A percentile compares a stretch with the other conserved stretches of the same genome.
Evolutionary conservation across 1,140 invertebrate genomes (phyloP).

Genomic region (Steinernema khuongi): DNA sequence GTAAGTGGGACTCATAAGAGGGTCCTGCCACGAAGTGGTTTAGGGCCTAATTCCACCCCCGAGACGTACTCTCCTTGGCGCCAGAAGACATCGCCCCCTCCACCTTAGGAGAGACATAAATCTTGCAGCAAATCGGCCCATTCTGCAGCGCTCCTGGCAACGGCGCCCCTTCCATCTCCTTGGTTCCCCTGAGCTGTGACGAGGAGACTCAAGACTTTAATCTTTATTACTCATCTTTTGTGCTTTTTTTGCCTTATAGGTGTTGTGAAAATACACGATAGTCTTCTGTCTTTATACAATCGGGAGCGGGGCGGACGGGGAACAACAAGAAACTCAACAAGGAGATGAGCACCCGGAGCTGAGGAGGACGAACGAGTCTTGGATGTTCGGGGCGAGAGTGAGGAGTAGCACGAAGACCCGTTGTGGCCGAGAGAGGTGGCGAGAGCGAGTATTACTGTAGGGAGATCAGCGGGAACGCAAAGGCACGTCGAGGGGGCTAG

Average conservation of each 20-base stretch:
- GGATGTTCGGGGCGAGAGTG: neutral
- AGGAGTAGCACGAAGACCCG: neutral
- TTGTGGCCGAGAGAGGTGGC: neutral
- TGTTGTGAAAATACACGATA: neutral
- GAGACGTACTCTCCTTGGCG: too few species aligned
- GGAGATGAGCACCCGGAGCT: neutral
- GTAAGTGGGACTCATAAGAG: too few species aligned
- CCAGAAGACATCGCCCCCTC: too few species aligned
- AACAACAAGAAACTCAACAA: conserved; percentile 15
- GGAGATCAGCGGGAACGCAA: neutral
- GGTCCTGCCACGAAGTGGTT: too few species aligned
- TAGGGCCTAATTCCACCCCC: too few species aligned
- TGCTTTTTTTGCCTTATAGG: neutral
- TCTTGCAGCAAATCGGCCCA: too few species aligned
- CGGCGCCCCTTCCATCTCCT: too few species aligned
- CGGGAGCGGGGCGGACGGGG: neutral
- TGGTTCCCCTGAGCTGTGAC: too few species aligned
- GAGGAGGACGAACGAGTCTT: neutral
- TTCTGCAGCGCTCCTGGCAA: too few species aligned
- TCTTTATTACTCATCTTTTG: neutral
- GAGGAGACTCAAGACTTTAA: neutral
- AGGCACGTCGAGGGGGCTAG: neutral
- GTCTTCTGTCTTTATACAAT: conserved; percentile 1
- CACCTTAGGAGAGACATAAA: too few species aligned
- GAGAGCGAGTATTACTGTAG: neutral